A percentile compares a stretch with the other conserved stretches of the same genome.
Evolutionary conservation across 2,797 vertebrate species (phyloP).

Genomic region (Nyctibius grandis): DNA sequence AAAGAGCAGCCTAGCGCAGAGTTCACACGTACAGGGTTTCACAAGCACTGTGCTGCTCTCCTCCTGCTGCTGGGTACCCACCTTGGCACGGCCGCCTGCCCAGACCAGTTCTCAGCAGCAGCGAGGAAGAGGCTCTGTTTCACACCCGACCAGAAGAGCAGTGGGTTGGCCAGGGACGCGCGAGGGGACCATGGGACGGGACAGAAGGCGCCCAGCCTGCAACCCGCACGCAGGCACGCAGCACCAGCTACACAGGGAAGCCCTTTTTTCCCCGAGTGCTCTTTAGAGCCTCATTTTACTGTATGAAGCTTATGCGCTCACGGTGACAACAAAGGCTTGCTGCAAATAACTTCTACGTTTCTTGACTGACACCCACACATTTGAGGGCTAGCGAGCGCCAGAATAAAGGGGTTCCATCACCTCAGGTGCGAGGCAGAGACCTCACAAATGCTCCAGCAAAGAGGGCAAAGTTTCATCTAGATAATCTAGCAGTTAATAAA

Average conservation of each 20-base stretch:
- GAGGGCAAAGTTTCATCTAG: not conserved
- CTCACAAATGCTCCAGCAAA: not conserved
- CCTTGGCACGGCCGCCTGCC: not conserved
- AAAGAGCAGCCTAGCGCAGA: not conserved
- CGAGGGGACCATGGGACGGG: accelerated
- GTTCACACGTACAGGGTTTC: not conserved
- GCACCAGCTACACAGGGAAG: not conserved
- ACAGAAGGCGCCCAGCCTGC: not conserved
- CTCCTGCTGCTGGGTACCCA: not conserved
- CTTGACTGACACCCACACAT: not conserved
- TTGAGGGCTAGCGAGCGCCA: accelerated
- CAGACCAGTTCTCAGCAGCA: constrained; percentile 3
- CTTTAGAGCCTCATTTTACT: not conserved
- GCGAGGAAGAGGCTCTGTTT: not conserved
- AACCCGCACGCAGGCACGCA: accelerated
- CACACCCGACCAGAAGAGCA: not conserved
- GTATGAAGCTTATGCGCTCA: accelerated
- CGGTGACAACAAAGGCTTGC: not conserved
- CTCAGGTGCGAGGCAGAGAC: not conserved
- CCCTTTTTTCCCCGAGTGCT: accelerated
- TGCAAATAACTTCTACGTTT: not conserved
- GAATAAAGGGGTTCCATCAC: not conserved
- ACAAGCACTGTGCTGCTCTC: not conserved
- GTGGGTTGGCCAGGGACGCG: accelerated
- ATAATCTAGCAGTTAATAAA: not conserved